Percentiles rank a stretch among this genome's conserved stretches.
These are phyloP conservation scores for Brienomyrus longianalis DNA, from an alignment of 2,113 vertebrate genomes.

Conservation along the genomic window DNA sequence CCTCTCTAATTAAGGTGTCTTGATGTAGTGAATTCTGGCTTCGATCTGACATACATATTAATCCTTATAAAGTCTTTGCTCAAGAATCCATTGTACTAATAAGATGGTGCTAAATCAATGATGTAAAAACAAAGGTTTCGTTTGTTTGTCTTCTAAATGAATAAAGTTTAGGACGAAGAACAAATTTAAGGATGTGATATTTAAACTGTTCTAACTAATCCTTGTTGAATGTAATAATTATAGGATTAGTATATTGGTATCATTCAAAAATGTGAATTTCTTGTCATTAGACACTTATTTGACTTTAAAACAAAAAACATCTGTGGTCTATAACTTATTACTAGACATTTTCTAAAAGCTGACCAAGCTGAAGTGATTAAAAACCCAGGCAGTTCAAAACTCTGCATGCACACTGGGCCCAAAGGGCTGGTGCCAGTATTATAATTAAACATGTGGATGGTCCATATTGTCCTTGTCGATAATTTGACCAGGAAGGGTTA, in stretches of 20 bases:
- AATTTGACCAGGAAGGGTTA: background rate
- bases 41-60: background rate
- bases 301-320: background rate
- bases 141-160: background rate
- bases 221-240: background rate
- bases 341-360: background rate
- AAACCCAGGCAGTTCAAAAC: background rate
- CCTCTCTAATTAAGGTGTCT: background rate
- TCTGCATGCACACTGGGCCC: background rate
- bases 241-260: background rate
- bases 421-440: background rate
- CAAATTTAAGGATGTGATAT: background rate
- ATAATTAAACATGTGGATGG: background rate
- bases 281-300: background rate
- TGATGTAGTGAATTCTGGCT: background rate
- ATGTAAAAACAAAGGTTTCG: background rate
- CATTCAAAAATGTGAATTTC: background rate
- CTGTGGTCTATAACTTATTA: background rate
- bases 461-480: background rate
- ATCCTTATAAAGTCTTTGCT: background rate
- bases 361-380: background rate
- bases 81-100: background rate
- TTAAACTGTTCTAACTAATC: background rate
- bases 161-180: background rate
- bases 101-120: background rate